These are phyloP conservation scores for Mirounga angustirostris DNA, from an alignment of 2,113 vertebrate genomes.

Conservation along the genomic window DNA sequence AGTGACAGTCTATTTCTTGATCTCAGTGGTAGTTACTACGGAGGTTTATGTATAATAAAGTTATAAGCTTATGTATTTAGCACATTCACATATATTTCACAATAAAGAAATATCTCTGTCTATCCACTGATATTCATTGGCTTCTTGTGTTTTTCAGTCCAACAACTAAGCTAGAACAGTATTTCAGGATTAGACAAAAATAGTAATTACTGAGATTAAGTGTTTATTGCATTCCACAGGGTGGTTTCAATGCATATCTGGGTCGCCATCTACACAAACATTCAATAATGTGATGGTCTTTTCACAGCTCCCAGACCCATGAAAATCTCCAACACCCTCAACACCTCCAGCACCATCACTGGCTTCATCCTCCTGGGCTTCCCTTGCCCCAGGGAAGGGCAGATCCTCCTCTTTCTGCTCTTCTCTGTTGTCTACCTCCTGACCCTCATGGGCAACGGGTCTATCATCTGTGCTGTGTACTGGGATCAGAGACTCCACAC, in stretches of 20 bases:
- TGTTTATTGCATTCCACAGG: background rate
- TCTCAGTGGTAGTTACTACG: background rate
- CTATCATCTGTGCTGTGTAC: slow-evolving; percentile 67
- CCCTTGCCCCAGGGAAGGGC: background rate
- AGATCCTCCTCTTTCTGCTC: slow-evolving; percentile 67
- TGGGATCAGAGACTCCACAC: slow-evolving; percentile 66
- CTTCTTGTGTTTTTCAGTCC: background rate
- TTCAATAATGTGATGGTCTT: background rate
- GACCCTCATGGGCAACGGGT: slow-evolving; percentile 67
- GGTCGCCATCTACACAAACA: background rate
- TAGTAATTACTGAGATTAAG: background rate
- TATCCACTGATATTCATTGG: background rate
- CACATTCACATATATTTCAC: background rate
- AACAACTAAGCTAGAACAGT: background rate
- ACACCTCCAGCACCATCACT: slow-evolving; percentile 18
- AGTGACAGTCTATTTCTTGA: background rate
- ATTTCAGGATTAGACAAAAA: slow-evolving; percentile 29
- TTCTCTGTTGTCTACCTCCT: slow-evolving; percentile 65
- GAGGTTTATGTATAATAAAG: background rate
- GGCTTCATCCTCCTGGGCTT: slow-evolving; percentile 80
- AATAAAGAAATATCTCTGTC: background rate
- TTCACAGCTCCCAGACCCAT: slow-evolving; percentile 44
- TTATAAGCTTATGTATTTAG: background rate
- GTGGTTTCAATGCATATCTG: background rate
- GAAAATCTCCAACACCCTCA: slow-evolving; percentile 4